phyloP scores from a whole-genome alignment of 1,140 invertebrate genomes.

The Drosophila obscura region DNA sequence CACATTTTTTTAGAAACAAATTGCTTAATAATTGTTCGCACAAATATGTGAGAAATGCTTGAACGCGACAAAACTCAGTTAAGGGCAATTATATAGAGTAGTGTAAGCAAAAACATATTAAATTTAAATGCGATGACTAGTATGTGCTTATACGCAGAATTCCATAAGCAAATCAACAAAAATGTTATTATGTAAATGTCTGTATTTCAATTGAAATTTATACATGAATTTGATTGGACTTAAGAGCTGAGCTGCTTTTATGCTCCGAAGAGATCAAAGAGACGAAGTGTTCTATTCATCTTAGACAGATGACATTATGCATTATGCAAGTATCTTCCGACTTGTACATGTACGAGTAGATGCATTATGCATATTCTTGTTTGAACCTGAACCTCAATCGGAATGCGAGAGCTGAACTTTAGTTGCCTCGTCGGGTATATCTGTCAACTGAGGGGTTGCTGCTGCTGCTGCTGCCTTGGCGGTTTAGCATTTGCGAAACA shows the following conservation, averaged over 20 bases:
- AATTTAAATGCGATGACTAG: background rate
- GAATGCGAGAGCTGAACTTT: conserved; percentile 20
- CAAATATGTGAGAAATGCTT: conserved; percentile 34
- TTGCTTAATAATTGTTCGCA: conserved; percentile 20
- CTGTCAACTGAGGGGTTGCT: too few species aligned
- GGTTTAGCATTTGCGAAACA: background rate
- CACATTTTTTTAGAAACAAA: conserved; percentile 23
- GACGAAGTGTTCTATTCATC: conserved; percentile 30
- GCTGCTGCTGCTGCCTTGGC: too few species aligned
- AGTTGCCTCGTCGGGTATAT: background rate
- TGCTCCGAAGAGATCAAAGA: conserved; percentile 19
- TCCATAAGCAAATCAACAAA: too few species aligned
- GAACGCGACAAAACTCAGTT: conserved; percentile 14
- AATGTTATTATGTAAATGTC: too few species aligned
- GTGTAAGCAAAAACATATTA: background rate
- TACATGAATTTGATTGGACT: conserved; percentile 18
- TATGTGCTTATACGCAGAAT: background rate
- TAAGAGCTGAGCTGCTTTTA: conserved; percentile 11
- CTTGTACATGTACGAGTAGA: conserved; percentile 7
- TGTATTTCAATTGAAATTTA: conserved; percentile 8
- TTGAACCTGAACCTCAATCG: conserved; percentile 33
- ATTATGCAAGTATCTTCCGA: conserved; percentile 46
- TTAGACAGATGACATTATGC: too few species aligned
- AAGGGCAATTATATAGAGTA: conserved; percentile 27
- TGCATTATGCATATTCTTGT: conserved; percentile 2